phyloP scores from a whole-genome alignment of 2,888 invertebrate species.

The Ophraella communa region DNA sequence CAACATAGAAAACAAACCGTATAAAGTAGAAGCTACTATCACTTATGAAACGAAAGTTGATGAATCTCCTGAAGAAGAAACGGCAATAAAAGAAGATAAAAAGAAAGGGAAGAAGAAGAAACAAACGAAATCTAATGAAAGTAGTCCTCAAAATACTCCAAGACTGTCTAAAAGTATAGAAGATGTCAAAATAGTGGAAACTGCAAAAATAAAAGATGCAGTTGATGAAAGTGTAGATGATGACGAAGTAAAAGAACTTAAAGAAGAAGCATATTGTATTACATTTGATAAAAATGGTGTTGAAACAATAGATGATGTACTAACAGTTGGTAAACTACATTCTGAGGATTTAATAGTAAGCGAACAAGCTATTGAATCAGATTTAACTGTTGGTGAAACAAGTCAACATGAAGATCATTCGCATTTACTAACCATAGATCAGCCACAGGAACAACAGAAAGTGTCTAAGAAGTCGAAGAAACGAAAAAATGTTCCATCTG shows the following conservation, averaged over 20 bases:
- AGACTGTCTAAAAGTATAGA: neutral
- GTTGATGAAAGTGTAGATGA: neutral
- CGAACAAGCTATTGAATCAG: neutral
- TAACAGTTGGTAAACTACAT: too few species aligned
- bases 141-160: neutral
- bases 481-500: neutral
- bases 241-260: neutral
- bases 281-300: neutral
- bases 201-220: neutral
- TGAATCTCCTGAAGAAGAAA: neutral
- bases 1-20: slow-evolving; percentile 6
- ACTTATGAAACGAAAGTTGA: neutral
- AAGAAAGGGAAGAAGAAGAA: slow-evolving; percentile 38
- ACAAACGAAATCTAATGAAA: slow-evolving; percentile 24
- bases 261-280: too few species aligned
- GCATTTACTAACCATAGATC: too few species aligned
- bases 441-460: neutral
- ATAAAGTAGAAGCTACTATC: slow-evolving; percentile 11
- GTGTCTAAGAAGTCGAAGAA: slow-evolving; percentile 6
- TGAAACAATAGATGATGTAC: neutral
- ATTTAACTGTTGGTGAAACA: neutral
- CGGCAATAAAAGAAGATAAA: slow-evolving; percentile 21
- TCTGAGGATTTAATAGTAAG: neutral
- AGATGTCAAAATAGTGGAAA: neutral
- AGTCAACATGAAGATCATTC: too few species aligned